Percentiles rank a stretch among this genome's conserved stretches.
Conservation (phyloP, 2,888 invertebrate species). For the Julus scandinavius region DNA sequence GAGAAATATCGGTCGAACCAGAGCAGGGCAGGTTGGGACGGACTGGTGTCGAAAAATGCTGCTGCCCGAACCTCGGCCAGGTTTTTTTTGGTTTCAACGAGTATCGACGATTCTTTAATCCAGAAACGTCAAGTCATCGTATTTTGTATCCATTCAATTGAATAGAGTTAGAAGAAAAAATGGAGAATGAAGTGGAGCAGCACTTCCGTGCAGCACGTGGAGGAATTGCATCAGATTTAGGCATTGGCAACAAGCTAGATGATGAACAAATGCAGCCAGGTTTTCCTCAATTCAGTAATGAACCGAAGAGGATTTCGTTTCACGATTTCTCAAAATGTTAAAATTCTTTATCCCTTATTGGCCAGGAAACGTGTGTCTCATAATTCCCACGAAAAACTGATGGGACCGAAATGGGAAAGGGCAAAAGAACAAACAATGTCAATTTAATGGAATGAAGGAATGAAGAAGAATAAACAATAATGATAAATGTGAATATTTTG, state of each 20-base stretch:
- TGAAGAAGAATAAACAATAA: not conserved
- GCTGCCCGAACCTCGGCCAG: slow-evolving; percentile 35
- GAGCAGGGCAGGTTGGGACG: slow-evolving; percentile 43
- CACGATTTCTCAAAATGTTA: not conserved
- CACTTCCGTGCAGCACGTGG: slow-evolving; percentile 22
- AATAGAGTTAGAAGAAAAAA: slow-evolving; percentile 17
- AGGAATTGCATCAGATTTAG: slow-evolving; percentile 24
- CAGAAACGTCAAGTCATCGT: slow-evolving; percentile 22
- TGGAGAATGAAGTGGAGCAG: slow-evolving; percentile 19
- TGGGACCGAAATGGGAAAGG: not conserved
- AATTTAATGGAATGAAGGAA: not conserved
- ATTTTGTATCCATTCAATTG: slow-evolving; percentile 28
- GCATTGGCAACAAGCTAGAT: not conserved
- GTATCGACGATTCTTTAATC: slow-evolving; percentile 29
- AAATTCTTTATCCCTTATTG: not conserved
- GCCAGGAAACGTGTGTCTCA: not conserved
- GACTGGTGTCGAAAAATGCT: slow-evolving; percentile 40
- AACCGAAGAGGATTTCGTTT: not conserved
- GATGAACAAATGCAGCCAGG: not conserved
- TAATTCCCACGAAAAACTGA: not conserved
- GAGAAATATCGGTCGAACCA: slow-evolving; percentile 44
- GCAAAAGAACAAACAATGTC: not conserved
- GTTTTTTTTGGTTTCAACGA: slow-evolving; percentile 20
- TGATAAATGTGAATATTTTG: not conserved
- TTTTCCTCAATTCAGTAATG: slow-evolving; percentile 17